Evolutionary conservation across 2,888 invertebrate species (phyloP), one percentile per base, ranked within the genome.

Genomic region (Agrypnus murinus): DNA sequence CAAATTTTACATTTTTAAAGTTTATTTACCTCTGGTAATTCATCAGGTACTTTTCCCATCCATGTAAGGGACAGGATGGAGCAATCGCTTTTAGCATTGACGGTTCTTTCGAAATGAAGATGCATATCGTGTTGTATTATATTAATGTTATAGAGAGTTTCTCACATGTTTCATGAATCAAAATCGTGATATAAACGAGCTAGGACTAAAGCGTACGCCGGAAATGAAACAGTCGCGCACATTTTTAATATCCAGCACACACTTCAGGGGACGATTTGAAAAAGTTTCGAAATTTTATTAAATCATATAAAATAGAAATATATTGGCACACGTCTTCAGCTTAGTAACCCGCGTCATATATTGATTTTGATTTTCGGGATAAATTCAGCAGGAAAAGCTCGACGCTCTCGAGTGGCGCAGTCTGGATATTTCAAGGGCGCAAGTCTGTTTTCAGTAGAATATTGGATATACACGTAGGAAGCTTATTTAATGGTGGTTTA

Each of bases 1-100:
- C 9, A 38, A 57, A 65, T 43, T 34, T 17, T 32, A 17, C 36
- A 53, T 58, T 45, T 5, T 25, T 25, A 25, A 7, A 12, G 45
- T 57, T 50, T 63, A 67, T 57, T 89, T 87, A 96, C 96, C 92
- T 97, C 96, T 43, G 97, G 96, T 80, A 96, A 89, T 84, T 96
- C 95, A 85, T 98, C 97, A 77, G 97, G 97, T 81, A 97, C 96
- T 88, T 97, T 97, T 77, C 97, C 97, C 98, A 98, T 98, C 98
- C 98, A 98, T 81, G 97, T 97, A 84, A 98, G 89, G 80, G 96
- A 95, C 81, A 97, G 88, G 84, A 98, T 95, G 80, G 95, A 93
- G 87, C 97, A 97, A 88, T 98, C 98, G 88, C 97, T 96, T 88
- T 95, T 95, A 79, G 96, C 95, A 86, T 95, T 96, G 80, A 93